Base-by-base conservation (phyloP, 1,140 invertebrate species). In the Portunus trituberculatus region DNA sequence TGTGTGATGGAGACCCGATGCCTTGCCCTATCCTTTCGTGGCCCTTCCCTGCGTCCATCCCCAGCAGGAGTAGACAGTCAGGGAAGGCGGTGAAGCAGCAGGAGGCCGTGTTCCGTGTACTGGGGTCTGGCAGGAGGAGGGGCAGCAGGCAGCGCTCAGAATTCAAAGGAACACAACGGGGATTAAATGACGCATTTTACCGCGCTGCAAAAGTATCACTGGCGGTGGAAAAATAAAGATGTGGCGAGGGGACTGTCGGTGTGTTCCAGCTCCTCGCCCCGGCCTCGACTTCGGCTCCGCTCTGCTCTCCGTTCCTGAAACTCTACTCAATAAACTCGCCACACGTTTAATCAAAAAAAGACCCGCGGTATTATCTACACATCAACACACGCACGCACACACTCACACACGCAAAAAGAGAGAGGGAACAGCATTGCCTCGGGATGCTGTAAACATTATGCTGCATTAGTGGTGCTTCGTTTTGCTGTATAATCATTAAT, bases 141-240 rank as follows among this genome's bases (percentile, higher is more conserved):
- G 28, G 45, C 82, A 46, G 45, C 29, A 86, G 92, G 92, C 59
- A 93, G 84, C 82, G 92, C 28, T 46, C 83, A 93, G 92, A 93
- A 93, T 93, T 93, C 92, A 93, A 93, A 93, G 92, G 92, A 88
- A 93, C 92, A 93, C 83, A 86, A 67, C 82, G 92, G 84, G 92
- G 92, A 93, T 93, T 93, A 93, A 93, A 93, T 93, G 84, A 93
- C 83, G 92, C 92, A 84, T 88, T 93, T 93, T 93, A 93, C 92
- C 86, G 45, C 31, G 84, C 92, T 31, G 46, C 83, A 86, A 93
- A 93, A 93, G 92, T 93, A 93, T 93, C 92, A 93, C 45, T 93
- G 84, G 46, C 92, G 83, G 4, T 84, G 92, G 45, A 86, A 93
- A 93, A 93, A 93, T 88, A 93, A 59, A 93, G 92, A 93, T 93